phyloP scores from a whole-genome alignment of 2,888 invertebrate genomes.

The Phaonia tiefii region DNA sequence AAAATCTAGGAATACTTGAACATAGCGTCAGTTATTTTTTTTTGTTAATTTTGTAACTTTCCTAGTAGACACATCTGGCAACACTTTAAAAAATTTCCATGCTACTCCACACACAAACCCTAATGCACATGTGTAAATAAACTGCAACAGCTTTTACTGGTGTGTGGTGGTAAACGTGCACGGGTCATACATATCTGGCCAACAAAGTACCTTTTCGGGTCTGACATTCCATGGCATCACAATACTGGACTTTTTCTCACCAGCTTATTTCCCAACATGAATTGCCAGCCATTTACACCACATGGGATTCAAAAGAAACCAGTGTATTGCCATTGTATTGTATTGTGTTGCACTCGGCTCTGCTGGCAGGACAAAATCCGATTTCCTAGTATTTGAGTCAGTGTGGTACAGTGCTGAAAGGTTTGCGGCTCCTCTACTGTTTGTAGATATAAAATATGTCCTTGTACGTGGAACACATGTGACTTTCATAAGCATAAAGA shows the following conservation, averaged over 20 bases:
- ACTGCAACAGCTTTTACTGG: conserved; percentile 40
- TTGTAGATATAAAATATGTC: conserved; percentile 46
- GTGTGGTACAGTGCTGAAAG: conserved; percentile 42
- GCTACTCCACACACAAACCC: conserved; percentile 2
- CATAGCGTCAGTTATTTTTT: too few relatives aligned
- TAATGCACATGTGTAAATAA: background rate
- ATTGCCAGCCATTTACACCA: conserved; percentile 53
- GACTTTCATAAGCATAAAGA: conserved; percentile 39
- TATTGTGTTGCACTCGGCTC: conserved; percentile 38
- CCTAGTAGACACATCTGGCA: too few relatives aligned
- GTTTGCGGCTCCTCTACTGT: conserved; percentile 27
- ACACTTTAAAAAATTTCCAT: too few relatives aligned
- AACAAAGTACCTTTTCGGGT: conserved; percentile 14
- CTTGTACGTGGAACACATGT: conserved; percentile 62
- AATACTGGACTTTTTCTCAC: conserved; percentile 39
- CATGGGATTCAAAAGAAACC: conserved; percentile 56
- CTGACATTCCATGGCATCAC: conserved; percentile 49
- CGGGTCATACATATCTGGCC: conserved; percentile 24
- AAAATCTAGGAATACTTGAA: too few relatives aligned
- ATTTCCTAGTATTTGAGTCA: background rate
- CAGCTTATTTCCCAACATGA: conserved; percentile 49
- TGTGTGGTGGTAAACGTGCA: conserved; percentile 29
- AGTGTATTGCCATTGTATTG: conserved; percentile 29
- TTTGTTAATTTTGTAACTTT: too few relatives aligned
- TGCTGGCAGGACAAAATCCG: conserved; percentile 6